Conservation (phyloP, 2,113 vertebrate species). For the Rhabdornis inornatus region DNA sequence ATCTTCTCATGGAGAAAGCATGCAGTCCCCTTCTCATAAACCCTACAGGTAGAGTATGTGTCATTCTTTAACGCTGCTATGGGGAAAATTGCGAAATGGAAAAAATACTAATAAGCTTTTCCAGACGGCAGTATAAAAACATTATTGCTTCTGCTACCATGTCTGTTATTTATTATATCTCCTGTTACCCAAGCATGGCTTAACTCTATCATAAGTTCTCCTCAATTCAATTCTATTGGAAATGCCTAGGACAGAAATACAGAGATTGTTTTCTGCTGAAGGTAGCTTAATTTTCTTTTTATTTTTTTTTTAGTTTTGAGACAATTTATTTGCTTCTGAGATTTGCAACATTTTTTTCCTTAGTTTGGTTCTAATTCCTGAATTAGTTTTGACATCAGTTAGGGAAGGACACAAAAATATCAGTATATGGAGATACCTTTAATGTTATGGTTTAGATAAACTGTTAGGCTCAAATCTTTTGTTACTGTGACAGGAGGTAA, state of each 20-base stretch:
- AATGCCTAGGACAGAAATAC: neutral
- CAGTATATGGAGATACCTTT: neutral
- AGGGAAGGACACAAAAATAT: neutral
- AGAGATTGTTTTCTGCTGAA: neutral
- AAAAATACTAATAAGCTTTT: slow-evolving; percentile 63
- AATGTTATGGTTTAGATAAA: neutral
- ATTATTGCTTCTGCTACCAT: slow-evolving; percentile 53
- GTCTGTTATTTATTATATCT: slow-evolving; percentile 58
- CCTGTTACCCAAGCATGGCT: neutral
- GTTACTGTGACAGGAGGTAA: neutral
- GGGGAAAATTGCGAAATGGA: slow-evolving; percentile 62
- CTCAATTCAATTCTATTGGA: neutral
- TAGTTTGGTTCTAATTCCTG: neutral
- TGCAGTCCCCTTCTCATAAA: slow-evolving; percentile 47
- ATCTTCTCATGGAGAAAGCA: slow-evolving; percentile 56
- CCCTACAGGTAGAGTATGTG: slow-evolving; percentile 49
- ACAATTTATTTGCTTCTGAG: neutral
- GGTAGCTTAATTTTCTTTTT: neutral
- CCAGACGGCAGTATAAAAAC: slow-evolving; percentile 56
- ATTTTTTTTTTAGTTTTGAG: neutral
- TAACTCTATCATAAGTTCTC: neutral
- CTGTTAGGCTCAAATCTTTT: neutral
- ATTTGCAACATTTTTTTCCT: neutral
- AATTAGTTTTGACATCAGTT: neutral
- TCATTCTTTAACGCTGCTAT: slow-evolving; percentile 23